Evolutionary conservation across 2,888 invertebrate species (phyloP), one percentile per base, ranked within the genome.

Genomic region (Subacronicta megacephala): DNA sequence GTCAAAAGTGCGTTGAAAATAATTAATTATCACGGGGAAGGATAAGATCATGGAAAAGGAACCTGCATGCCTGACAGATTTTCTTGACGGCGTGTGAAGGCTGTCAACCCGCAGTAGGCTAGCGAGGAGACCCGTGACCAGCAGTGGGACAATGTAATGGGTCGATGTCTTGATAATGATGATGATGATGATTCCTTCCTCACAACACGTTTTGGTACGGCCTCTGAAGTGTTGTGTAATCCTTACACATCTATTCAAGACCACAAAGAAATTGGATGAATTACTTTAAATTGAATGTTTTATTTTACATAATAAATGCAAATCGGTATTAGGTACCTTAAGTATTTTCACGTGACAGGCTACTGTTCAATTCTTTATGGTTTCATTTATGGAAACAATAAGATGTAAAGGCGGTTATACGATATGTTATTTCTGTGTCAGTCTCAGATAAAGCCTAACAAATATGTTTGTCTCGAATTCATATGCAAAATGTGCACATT

Each of bases 391-490:
- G 3, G 9, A 26, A 26, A 15, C 31, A 31, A 31, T 31, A n/a
- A 26, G 31, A 31, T n/a, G 31, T n/a, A 31, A n/a, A 29, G 12
- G n/a, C n/a, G 2, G n/a, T n/a, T 31, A 31, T n/a, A 31, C n/a
- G 31, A 31, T n/a, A 31, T n/a, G n/a, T 31, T 31, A 31, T 31
- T 31, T 26, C 26, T n/a, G 31, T 38, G 18, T 16, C 37, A 33
- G 18, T 63, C 17, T 20, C 9, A 41, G 44, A 57, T 65, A 57
- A 61, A 44, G 26, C 12, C 6, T 0, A 16, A 42, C 31, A 47
- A 66, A 49, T 59, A 58, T 58, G 67, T 59, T 62, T 31, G 58
- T 44, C 42, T 31, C 15, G 20, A 42, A 26, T 43, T 59, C 16
- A 38, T 1, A 10, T 29, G 7, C 20, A 36, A 43, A 26, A 29